Conservation (phyloP, 1,140 invertebrate species). For the Ceratina calcarata region DNA sequence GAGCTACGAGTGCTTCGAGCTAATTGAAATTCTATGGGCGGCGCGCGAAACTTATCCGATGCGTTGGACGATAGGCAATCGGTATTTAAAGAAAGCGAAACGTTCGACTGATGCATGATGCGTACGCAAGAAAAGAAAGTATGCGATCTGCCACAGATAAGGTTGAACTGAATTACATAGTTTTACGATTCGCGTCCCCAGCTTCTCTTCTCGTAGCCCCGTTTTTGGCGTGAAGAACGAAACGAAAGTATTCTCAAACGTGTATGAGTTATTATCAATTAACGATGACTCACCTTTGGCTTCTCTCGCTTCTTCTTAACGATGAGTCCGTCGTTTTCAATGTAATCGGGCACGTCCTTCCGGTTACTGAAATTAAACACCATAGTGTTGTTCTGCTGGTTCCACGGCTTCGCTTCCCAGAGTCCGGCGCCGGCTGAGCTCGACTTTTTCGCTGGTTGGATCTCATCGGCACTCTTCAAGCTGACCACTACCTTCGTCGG, state of each 20-base stretch:
- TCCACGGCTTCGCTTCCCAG: slow-evolving; percentile 81
- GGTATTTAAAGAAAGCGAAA: slow-evolving; percentile 60
- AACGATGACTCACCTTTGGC: slow-evolving; percentile 84
- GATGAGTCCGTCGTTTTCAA: slow-evolving; percentile 92
- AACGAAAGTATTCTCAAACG: no score
- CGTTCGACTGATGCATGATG: slow-evolving; percentile 22
- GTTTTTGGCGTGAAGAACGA: no score
- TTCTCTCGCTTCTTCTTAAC: slow-evolving; percentile 84
- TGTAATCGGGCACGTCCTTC: slow-evolving; percentile 93
- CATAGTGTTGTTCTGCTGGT: slow-evolving; percentile 85
- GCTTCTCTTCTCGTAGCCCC: no score
- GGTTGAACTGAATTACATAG: slow-evolving; percentile 33
- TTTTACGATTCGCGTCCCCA: no score
- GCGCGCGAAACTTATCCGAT: background rate
- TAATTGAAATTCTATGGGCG: slow-evolving; percentile 60
- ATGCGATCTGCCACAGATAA: background rate
- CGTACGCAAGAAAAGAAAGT: slow-evolving; percentile 55
- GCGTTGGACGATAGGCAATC: no score
- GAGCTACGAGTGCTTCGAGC: slow-evolving; percentile 62
- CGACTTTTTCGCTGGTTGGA: slow-evolving; percentile 75
- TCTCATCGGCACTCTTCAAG: slow-evolving; percentile 77
- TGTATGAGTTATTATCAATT: no score
- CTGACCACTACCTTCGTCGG: slow-evolving; percentile 81
- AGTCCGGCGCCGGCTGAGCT: slow-evolving; percentile 74
- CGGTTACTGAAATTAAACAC: slow-evolving; percentile 93